Evolutionary conservation across 1,140 invertebrate species (phyloP).

Genomic region (Danaus plexippus): DNA sequence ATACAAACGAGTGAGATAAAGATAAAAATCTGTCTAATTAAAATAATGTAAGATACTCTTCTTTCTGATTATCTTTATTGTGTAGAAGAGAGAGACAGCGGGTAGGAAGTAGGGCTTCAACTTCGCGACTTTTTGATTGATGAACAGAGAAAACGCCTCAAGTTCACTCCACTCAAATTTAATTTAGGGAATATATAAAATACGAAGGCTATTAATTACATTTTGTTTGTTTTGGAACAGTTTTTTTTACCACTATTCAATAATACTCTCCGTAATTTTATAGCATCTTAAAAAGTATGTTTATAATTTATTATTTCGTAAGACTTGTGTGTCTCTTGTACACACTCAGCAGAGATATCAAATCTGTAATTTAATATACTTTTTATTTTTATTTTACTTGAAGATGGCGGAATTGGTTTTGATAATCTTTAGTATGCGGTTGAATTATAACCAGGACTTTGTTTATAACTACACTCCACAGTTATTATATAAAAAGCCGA

Average conservation of each 20-base stretch:
- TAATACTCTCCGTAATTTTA: constrained; percentile 32
- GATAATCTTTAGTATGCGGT: no score
- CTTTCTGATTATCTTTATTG: constrained; percentile 14
- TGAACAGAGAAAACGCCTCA: constrained; percentile 69
- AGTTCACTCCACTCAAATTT: constrained; percentile 68
- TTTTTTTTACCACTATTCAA: constrained; percentile 42
- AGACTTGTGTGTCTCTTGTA: no score
- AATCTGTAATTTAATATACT: no score
- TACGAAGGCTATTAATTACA: constrained; percentile 48
- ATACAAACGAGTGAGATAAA: no score
- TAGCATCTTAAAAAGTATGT: no score
- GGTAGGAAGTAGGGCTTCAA: constrained; percentile 55
- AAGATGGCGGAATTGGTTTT: no score
- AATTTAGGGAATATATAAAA: constrained; percentile 63
- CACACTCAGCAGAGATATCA: no score
- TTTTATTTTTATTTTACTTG: no score
- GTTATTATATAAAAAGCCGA: no score
- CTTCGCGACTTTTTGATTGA: constrained; percentile 61
- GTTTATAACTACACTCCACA: no score
- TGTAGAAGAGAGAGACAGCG: constrained; percentile 25
- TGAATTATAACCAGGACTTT: no score
- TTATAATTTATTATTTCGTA: no score
- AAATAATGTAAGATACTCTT: constrained; percentile 30
- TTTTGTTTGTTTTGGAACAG: constrained; percentile 63
- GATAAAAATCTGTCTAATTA: constrained; percentile 42